Evolutionary conservation across 2,797 vertebrate species (phyloP), one percentile per base, ranked within the genome.

Genomic region (Centropyge bicolor): DNA sequence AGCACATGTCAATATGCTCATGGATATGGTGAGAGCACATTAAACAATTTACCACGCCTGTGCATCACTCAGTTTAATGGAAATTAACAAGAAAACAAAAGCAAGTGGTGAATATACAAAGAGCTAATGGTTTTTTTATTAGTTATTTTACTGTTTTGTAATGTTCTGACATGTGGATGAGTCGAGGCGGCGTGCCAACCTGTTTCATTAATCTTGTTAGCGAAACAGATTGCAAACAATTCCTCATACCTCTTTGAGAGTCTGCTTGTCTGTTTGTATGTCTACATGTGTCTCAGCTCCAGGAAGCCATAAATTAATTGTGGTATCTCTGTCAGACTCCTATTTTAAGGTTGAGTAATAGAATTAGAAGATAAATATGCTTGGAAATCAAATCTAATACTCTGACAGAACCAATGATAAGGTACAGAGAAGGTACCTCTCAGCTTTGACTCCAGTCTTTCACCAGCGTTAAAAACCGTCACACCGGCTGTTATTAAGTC

Each of bases 1-100:
- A 88, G 88, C 85, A 88, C 76, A 59, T 92, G 92, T 93, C 91
- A 92, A 81, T 83, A 85, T 88, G 90, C 83, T 88, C 80, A 41
- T 82, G 88, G 93, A 92, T 83, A 82, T 66, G 89, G 83, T 88
- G 90, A 86, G 84, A 89, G 91, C 90, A 88, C 90, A 80, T 92
- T 91, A 93, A 90, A 87, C 78, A 89, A 94, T 95, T 94, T 83
- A 78, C 76, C 89, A 90, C 55, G 90, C 87, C 57, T 80, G 90
- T 91, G 88, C 83, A 70, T 94, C 90, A 89, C 81, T 81, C 74
- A 41, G 65, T 88, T 82, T 79, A 88, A 92, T 83, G 85, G 82
- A 77, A 86, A 92, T 91, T 90, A 90, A 85, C 75, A 78, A 72
- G 74, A 68, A 80, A 65, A 86, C 80, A 88, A 85, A 87, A 86